Evolutionary conservation across 1,140 invertebrate genomes (phyloP).

Genomic region (Drosophila willistoni): DNA sequence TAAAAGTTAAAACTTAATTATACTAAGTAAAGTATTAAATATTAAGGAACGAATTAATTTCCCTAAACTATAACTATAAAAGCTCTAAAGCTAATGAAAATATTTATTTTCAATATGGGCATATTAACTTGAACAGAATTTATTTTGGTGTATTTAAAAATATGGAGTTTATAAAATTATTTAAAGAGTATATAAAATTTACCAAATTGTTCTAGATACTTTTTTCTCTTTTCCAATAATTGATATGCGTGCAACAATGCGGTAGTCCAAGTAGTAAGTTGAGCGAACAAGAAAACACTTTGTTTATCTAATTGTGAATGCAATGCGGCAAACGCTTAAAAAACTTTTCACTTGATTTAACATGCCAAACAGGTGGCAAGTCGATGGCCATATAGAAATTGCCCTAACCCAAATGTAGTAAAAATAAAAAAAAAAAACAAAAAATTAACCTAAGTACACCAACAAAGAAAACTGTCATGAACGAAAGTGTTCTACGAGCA

Average conservation of each 20-base stretch:
- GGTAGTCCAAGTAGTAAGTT: slow-evolving; percentile 11
- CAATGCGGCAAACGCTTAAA: slow-evolving; percentile 52
- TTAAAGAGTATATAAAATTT: slow-evolving; percentile 5
- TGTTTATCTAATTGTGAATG: slow-evolving; percentile 80
- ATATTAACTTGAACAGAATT: too few species aligned
- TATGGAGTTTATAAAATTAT: background rate
- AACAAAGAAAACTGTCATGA: slow-evolving; percentile 24
- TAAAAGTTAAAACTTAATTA: too few species aligned
- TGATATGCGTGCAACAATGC: slow-evolving; percentile 78
- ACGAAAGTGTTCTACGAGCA: slow-evolving; percentile 69
- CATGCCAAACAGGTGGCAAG: slow-evolving; percentile 55
- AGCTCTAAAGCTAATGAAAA: too few species aligned
- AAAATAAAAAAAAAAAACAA: slow-evolving; percentile 37
- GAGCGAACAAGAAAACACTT: slow-evolving; percentile 33
- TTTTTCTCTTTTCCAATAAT: slow-evolving; percentile 76
- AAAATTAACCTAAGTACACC: background rate
- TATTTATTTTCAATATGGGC: too few species aligned
- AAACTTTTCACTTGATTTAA: slow-evolving; percentile 68
- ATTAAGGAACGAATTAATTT: too few species aligned
- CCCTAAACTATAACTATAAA: too few species aligned
- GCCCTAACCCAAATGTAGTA: slow-evolving; percentile 72
- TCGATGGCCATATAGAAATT: slow-evolving; percentile 59
- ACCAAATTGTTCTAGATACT: slow-evolving; percentile 9
- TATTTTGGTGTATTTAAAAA: too few species aligned
- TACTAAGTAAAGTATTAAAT: too few species aligned